These are phyloP conservation scores for Centroberyx gerrardi DNA, from an alignment of 2,797 vertebrate species.

Conservation along the genomic window DNA sequence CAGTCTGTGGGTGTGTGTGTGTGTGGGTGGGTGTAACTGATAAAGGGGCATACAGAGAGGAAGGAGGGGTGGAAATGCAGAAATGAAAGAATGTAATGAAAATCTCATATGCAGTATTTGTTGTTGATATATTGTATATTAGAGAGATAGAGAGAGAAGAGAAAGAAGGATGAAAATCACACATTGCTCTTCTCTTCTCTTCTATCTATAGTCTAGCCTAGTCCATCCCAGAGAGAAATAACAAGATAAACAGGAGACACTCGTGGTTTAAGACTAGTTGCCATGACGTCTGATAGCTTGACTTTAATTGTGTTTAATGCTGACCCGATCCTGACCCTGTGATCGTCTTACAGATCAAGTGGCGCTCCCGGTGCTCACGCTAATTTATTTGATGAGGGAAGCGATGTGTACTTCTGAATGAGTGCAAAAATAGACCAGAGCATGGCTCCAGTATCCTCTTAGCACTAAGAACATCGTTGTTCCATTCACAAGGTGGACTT, in stretches of 20 bases:
- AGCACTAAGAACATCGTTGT: background rate
- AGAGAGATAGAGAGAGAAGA: background rate
- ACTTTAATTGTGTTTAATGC: conserved; percentile 7
- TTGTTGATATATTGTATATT: background rate
- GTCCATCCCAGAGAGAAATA: background rate
- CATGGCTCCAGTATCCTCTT: background rate
- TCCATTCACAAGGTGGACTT: too few species aligned
- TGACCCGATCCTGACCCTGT: conserved; percentile 5
- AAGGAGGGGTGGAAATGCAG: background rate
- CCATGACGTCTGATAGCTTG: background rate
- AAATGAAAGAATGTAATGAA: background rate
- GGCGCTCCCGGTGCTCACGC: background rate
- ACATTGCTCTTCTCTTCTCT: background rate
- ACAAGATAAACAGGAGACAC: background rate
- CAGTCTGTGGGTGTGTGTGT: conserved; percentile 5
- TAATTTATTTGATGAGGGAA: conserved; percentile 30
- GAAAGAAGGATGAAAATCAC: background rate
- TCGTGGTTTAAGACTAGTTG: too few species aligned
- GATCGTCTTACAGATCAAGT: conserved; percentile 46
- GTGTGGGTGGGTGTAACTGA: conserved; percentile 29
- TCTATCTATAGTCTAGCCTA: background rate
- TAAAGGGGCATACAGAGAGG: conserved; percentile 3
- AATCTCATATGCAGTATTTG: conserved; percentile 1
- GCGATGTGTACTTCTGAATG: conserved; percentile 10
- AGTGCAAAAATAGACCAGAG: conserved; percentile 19